Evolutionary conservation across 2,797 vertebrate genomes (phyloP).

Genomic region (Cuniculus paca): DNA sequence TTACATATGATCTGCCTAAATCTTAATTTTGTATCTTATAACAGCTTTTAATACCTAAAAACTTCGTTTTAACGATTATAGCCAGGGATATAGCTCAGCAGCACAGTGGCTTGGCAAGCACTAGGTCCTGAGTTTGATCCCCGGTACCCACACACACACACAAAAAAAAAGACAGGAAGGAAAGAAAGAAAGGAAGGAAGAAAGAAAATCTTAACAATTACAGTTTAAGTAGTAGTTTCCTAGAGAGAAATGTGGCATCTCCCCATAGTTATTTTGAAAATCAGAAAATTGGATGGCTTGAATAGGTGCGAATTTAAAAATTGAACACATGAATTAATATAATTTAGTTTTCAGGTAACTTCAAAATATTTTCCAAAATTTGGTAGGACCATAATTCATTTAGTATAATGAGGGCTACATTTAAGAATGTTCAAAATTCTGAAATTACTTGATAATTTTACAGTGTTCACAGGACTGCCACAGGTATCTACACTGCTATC

Average conservation of each 20-base stretch:
- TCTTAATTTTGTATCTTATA: slow-evolving; percentile 73
- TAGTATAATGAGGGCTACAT: slow-evolving; percentile 32
- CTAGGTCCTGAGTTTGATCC: too few relatives aligned
- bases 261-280: slow-evolving; percentile 66
- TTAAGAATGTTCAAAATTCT: slow-evolving; percentile 66
- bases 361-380: slow-evolving; percentile 74
- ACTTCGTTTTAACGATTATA: slow-evolving; percentile 77
- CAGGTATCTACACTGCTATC: not conserved
- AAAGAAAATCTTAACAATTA: slow-evolving; percentile 71
- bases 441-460: slow-evolving; percentile 70
- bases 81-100: not conserved
- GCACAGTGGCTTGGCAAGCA: too few relatives aligned
- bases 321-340: slow-evolving; percentile 68
- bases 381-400: slow-evolving; percentile 67
- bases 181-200: too few relatives aligned
- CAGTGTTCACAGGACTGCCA: slow-evolving; percentile 11
- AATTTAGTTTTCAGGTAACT: slow-evolving; percentile 64
- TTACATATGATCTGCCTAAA: slow-evolving; percentile 70
- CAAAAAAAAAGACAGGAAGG: too few relatives aligned
- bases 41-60: slow-evolving; percentile 75
- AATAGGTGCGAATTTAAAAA: slow-evolving; percentile 68
- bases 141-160: too few relatives aligned
- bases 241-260: slow-evolving; percentile 66
- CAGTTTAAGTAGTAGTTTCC: slow-evolving; percentile 61
- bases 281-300: slow-evolving; percentile 58